phyloP scores from a whole-genome alignment of 2,888 invertebrate species.

The Monopis laevigella region DNA sequence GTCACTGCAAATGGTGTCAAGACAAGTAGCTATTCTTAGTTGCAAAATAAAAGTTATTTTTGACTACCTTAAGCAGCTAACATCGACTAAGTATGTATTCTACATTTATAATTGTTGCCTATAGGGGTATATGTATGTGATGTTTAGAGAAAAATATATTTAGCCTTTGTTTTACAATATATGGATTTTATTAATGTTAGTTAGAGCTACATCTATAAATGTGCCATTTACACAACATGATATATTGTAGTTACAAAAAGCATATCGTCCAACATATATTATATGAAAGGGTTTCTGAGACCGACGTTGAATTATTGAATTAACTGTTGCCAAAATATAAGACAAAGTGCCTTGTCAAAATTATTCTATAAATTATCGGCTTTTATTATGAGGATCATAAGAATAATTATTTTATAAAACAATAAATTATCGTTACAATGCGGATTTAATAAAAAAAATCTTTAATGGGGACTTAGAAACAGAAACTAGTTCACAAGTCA shows the following conservation, averaged over 20 bases:
- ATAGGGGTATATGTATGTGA: conserved; percentile 62
- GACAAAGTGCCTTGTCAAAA: conserved; percentile 5
- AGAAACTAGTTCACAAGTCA: too few relatives aligned
- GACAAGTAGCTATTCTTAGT: too few relatives aligned
- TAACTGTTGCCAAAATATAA: conserved; percentile 2
- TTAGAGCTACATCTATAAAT: conserved; percentile 43
- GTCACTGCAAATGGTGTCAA: too few relatives aligned
- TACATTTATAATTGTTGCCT: conserved; percentile 39
- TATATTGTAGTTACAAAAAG: conserved; percentile 21
- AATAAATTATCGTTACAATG: too few relatives aligned
- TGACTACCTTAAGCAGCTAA: too few relatives aligned
- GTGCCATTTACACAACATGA: conserved; percentile 51
- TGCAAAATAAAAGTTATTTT: too few relatives aligned
- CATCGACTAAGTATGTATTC: too few relatives aligned
- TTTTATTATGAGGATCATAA: too few relatives aligned
- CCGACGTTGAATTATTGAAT: not conserved
- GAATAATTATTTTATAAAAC: too few relatives aligned
- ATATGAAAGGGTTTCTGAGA: conserved; percentile 4
- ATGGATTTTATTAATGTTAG: conserved; percentile 11
- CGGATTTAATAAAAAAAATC: too few relatives aligned
- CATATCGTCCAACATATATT: conserved; percentile 11
- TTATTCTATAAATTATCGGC: too few relatives aligned
- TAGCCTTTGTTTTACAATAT: not conserved
- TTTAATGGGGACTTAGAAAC: too few relatives aligned
- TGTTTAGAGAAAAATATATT: conserved; percentile 51